These are phyloP conservation scores for Psophia crepitans DNA, from an alignment of 2,113 vertebrate genomes.

Conservation along the genomic window DNA sequence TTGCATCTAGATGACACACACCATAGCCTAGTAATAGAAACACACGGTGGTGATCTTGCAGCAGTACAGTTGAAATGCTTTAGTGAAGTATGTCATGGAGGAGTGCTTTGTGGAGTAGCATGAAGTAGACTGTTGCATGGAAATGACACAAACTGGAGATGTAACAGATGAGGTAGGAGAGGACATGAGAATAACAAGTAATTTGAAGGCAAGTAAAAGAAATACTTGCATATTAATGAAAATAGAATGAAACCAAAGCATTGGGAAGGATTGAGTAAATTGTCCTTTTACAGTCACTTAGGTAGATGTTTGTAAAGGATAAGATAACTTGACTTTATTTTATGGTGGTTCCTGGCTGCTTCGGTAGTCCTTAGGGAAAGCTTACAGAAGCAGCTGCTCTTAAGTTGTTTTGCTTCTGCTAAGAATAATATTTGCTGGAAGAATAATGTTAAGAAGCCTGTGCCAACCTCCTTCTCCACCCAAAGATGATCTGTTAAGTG, in stretches of 20 bases:
- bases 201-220: neutral
- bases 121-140: neutral
- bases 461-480: neutral
- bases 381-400: neutral
- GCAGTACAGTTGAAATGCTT: neutral
- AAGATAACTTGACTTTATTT: neutral
- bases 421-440: neutral
- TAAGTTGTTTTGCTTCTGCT: neutral
- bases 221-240: neutral
- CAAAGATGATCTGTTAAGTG: neutral
- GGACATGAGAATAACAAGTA: neutral
- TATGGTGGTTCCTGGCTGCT: neutral
- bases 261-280: neutral
- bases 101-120: neutral
- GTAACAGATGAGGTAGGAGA: neutral
- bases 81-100: neutral
- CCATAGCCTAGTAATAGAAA: accelerated
- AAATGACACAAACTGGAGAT: neutral
- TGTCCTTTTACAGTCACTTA: neutral
- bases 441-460: neutral
- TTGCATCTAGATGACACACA: accelerated
- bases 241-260: neutral
- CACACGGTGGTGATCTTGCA: accelerated
- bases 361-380: neutral
- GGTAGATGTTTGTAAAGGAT: neutral